These are phyloP conservation scores for Pelmatolapia mariae DNA, from an alignment of 2,113 vertebrate genomes.

Conservation along the genomic window DNA sequence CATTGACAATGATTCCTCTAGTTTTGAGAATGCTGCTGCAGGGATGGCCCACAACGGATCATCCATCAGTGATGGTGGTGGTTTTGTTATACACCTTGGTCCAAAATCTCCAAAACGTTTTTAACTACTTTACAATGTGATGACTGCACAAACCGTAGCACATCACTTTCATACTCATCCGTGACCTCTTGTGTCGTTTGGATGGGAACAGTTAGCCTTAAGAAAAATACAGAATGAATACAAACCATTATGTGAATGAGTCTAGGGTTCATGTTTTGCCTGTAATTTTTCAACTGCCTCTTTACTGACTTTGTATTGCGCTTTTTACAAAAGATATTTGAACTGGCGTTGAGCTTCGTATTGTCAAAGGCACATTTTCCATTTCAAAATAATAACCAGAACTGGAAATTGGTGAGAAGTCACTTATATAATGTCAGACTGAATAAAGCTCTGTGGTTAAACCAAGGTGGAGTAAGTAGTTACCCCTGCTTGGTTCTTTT, in stretches of 20 bases:
- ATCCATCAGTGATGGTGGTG: not conserved
- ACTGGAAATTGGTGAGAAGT: not conserved
- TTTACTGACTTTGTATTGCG: not conserved
- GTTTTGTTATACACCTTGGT: not conserved
- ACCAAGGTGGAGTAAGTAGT: not conserved
- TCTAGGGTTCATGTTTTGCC: not conserved
- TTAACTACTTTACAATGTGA: not conserved
- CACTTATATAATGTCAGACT: not conserved
- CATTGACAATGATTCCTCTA: not conserved
- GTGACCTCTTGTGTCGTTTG: not conserved
- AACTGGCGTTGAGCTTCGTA: not conserved
- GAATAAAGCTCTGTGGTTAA: not conserved
- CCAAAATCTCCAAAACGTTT: not conserved
- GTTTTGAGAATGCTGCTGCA: not conserved
- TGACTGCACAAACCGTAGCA: not conserved
- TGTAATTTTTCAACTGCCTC: not conserved
- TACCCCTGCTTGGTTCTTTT: not conserved
- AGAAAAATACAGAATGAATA: not conserved
- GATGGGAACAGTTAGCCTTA: not conserved
- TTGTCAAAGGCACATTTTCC: not conserved
- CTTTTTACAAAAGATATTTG: not conserved
- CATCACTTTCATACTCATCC: not conserved
- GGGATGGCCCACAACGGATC: not conserved
- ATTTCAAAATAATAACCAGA: not conserved
- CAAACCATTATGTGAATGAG: not conserved